Evolutionary conservation across 2,113 vertebrate genomes (phyloP).

Genomic region (Spheniscus mendiculus): DNA sequence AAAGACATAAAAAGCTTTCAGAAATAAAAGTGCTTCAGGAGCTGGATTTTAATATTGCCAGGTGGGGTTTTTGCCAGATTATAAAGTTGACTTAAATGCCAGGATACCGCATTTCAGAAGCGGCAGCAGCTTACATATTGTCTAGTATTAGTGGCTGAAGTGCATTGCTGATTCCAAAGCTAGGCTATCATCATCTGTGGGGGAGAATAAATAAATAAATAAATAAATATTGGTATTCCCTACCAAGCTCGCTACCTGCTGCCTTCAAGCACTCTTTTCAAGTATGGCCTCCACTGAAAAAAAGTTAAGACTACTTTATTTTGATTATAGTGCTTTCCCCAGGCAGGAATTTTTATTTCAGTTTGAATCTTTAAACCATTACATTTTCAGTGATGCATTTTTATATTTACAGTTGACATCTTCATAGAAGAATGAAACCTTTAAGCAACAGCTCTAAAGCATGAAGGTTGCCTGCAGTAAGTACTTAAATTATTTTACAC

Average conservation of each 20-base stretch:
- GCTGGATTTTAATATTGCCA: background rate
- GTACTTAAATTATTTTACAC: constrained; percentile 79
- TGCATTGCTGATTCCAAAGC: background rate
- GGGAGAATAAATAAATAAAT: background rate
- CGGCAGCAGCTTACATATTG: background rate
- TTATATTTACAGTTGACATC: constrained; percentile 84
- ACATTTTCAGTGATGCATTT: constrained; percentile 79
- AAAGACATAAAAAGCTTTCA: constrained; percentile 28
- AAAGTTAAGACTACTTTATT: constrained; percentile 66
- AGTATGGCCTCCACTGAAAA: constrained; percentile 12
- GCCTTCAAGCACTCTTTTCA: constrained; percentile 13
- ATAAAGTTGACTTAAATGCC: constrained; percentile 38
- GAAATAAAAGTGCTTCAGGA: constrained; percentile 4
- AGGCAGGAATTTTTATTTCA: constrained; percentile 80
- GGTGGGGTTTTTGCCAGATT: background rate
- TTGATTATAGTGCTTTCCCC: constrained; percentile 74
- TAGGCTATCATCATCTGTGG: background rate
- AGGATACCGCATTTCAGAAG: background rate
- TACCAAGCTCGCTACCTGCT: background rate
- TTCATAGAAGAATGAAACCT: constrained; percentile 78
- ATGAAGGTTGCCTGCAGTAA: constrained; percentile 76
- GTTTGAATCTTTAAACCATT: constrained; percentile 76
- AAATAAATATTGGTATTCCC: background rate
- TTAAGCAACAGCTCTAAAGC: constrained; percentile 71
- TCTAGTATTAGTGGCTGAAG: background rate